A percentile compares a stretch with the other conserved stretches of the same genome.
Evolutionary conservation across 2,888 invertebrate genomes (phyloP).

Genomic region (Lithophane ornitopus): DNA sequence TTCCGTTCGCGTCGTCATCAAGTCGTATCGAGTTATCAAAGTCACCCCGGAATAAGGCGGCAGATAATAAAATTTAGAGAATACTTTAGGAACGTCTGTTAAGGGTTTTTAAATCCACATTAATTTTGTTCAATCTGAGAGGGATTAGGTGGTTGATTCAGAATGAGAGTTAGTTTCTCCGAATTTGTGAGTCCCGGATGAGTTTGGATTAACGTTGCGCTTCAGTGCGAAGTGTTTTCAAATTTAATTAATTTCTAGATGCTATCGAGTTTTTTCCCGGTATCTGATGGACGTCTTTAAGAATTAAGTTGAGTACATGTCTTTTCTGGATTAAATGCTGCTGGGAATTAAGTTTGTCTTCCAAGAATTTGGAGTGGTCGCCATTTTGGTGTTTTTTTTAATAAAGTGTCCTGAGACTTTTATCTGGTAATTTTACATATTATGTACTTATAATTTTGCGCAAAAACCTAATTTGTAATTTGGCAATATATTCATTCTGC

Average conservation of each 20-base stretch:
- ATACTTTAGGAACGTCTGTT: conserved; percentile 70
- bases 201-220: conserved; percentile 58
- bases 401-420: neutral
- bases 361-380: neutral
- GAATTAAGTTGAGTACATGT: conserved; percentile 39
- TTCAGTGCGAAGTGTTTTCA: conserved; percentile 63
- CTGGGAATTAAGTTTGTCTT: conserved; percentile 20
- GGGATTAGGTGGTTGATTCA: conserved; percentile 73
- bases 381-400: conserved; percentile 10
- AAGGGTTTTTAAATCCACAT: conserved; percentile 78
- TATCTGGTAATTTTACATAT: neutral
- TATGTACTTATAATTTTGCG: neutral
- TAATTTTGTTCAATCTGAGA: conserved; percentile 81
- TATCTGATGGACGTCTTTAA: conserved; percentile 41
- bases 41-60: conserved; percentile 61
- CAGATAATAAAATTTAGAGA: conserved; percentile 71
- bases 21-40: conserved; percentile 70
- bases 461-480: neutral
- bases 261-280: conserved; percentile 60
- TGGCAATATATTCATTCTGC: neutral
- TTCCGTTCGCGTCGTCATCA: conserved; percentile 67
- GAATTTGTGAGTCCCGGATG: conserved; percentile 55
- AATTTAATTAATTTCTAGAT: conserved; percentile 72
- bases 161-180: conserved; percentile 61
- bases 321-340: conserved; percentile 31